A percentile compares a stretch with the other conserved stretches of the same genome.
These are phyloP conservation scores for Bolinopsis microptera DNA, from an alignment of 37 sponge, comb jelly and placozoan genomes.

Conservation along the genomic window DNA sequence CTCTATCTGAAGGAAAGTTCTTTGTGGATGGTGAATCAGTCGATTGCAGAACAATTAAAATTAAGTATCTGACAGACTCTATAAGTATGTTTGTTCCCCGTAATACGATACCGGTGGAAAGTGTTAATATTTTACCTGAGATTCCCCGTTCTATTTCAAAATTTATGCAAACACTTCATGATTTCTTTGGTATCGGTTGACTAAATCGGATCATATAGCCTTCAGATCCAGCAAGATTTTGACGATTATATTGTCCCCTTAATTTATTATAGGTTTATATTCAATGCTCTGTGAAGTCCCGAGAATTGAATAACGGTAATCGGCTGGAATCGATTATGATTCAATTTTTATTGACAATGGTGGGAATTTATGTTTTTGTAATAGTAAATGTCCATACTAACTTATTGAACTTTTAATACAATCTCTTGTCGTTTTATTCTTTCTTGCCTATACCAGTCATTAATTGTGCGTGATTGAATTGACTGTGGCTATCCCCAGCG, in stretches of 20 bases:
- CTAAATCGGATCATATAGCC: not conserved
- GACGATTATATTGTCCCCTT: not conserved
- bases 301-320: not conserved
- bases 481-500: too few species aligned
- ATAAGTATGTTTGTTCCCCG: slow-evolving; percentile 46
- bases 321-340: not conserved
- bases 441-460: too few species aligned
- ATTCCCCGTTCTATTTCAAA: not conserved
- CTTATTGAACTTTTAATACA: not conserved
- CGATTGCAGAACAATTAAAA: slow-evolving; percentile 40
- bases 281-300: not conserved
- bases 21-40: slow-evolving; percentile 38
- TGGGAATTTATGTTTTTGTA: not conserved
- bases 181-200: not conserved
- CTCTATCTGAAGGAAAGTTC: slow-evolving; percentile 34
- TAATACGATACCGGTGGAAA: not conserved
- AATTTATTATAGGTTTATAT: not conserved
- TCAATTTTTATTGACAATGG: not conserved
- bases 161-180: not conserved
- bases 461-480: too few species aligned
- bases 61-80: not conserved
- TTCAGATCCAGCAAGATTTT: not conserved
- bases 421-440: not conserved
- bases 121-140: not conserved
- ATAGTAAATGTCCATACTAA: not conserved